phyloP scores from a whole-genome alignment of 37 sponge, comb jelly and placozoan species.

The Haliclona indistincta region DNA sequence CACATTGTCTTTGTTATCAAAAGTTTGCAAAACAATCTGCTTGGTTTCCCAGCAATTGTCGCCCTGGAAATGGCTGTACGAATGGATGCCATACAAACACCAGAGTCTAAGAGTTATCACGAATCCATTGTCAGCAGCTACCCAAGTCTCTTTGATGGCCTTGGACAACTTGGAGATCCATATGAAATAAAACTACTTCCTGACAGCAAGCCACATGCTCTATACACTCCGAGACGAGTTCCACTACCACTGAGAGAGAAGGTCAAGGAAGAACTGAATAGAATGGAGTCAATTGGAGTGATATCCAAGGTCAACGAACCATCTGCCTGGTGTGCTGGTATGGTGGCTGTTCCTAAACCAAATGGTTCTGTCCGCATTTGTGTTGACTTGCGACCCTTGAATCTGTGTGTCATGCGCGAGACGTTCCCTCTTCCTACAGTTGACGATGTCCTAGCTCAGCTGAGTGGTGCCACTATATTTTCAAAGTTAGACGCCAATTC shows the following conservation, averaged over 20 bases:
- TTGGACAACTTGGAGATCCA: not conserved
- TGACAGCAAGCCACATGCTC: not conserved
- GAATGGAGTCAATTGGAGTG: constrained; percentile 35
- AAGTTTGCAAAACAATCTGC: not conserved
- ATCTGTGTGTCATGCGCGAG: constrained; percentile 16
- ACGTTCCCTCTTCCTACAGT: constrained; percentile 16
- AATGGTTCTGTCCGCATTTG: constrained; percentile 23
- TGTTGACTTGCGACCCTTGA: constrained; percentile 29
- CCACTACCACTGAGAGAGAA: not conserved
- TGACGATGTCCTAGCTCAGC: constrained; percentile 18
- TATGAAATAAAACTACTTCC: not conserved
- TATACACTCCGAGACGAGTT: constrained; percentile 16
- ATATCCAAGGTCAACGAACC: constrained; percentile 15
- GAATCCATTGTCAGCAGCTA: too few species aligned
- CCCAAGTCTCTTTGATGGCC: not conserved
- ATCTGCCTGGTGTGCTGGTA: constrained; percentile 20
- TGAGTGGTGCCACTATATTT: not conserved
- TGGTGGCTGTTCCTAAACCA: constrained; percentile 17
- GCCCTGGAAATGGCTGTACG: not conserved
- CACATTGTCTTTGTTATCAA: not conserved
- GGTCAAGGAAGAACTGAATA: constrained; percentile 19
- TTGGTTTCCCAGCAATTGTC: constrained; percentile 1
- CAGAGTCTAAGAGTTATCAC: not conserved
- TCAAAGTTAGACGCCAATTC: constrained; percentile 38
- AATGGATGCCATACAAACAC: not conserved